These are phyloP conservation scores for Bombus cullumanus DNA, from an alignment of 1,140 invertebrate species.

Conservation along the genomic window DNA sequence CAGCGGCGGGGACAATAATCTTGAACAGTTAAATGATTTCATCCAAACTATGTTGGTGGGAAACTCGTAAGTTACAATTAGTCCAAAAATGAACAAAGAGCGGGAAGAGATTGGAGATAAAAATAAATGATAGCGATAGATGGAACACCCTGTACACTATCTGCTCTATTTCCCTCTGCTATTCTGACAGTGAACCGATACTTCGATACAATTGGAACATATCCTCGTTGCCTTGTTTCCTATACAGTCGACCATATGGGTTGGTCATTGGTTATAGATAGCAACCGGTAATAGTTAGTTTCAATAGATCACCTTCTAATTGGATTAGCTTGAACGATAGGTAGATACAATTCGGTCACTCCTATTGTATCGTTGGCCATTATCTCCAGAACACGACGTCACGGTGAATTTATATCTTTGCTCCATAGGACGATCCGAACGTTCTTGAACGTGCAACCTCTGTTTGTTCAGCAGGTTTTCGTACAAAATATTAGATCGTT, in stretches of 20 bases:
- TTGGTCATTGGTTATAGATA: not conserved
- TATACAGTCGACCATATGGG: slow-evolving; percentile 1
- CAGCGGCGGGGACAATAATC: too few species aligned
- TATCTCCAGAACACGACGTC: not conserved
- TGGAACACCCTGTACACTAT: not conserved
- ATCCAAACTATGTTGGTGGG: too few species aligned
- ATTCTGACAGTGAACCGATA: not conserved
- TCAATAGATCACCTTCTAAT: slow-evolving; percentile 51
- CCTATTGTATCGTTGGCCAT: slow-evolving; percentile 38
- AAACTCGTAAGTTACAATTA: not conserved
- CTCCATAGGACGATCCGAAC: not conserved
- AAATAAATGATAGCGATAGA: not conserved
- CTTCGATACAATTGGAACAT: not conserved
- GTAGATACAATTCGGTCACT: slow-evolving; percentile 28
- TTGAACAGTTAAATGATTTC: too few species aligned
- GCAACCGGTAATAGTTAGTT: slow-evolving; percentile 34
- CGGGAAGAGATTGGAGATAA: too few species aligned
- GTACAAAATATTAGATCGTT: too few species aligned
- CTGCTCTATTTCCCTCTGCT: not conserved
- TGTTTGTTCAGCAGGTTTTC: not conserved
- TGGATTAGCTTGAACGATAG: slow-evolving; percentile 42
- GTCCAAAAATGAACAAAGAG: not conserved
- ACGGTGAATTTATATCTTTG: slow-evolving; percentile 10
- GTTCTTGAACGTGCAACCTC: not conserved
- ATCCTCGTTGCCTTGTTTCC: not conserved